A percentile compares a stretch with the other conserved stretches of the same genome.
phyloP scores from a whole-genome alignment of 2,888 invertebrate species.

The Tetragonula carbonaria region DNA sequence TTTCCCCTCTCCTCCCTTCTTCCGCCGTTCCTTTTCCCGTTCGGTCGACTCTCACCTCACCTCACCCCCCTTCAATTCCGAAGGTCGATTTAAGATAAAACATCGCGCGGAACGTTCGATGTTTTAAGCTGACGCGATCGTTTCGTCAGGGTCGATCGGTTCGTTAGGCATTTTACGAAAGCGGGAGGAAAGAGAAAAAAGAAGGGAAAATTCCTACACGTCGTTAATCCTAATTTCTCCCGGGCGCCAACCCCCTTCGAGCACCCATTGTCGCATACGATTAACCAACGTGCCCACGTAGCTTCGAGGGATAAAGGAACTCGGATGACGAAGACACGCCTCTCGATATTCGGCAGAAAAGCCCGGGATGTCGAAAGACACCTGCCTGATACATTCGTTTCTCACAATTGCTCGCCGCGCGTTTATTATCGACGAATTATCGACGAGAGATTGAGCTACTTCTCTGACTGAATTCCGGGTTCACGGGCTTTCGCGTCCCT shows the following conservation, averaged over 20 bases:
- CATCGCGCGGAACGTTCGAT: slow-evolving; percentile 42
- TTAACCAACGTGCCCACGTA: not conserved
- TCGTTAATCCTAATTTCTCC: slow-evolving; percentile 1
- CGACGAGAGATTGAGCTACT: too few species aligned
- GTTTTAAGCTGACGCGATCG: slow-evolving; percentile 49
- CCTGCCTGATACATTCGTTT: too few species aligned
- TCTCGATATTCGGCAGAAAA: too few species aligned
- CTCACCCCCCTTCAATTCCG: not conserved
- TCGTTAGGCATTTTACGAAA: slow-evolving; percentile 42
- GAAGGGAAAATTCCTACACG: slow-evolving; percentile 1
- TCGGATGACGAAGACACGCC: not conserved
- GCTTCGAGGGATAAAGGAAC: not conserved
- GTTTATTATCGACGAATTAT: too few species aligned
- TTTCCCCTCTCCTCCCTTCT: too few species aligned
- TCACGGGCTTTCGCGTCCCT: not conserved
- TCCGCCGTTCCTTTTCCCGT: not conserved
- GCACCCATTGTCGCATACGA: slow-evolving; percentile 14
- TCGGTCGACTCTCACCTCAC: too few species aligned
- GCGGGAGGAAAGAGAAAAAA: too few species aligned
- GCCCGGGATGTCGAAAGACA: too few species aligned
- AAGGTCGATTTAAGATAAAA: slow-evolving; percentile 52
- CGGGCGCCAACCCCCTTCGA: not conserved
- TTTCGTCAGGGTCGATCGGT: slow-evolving; percentile 28
- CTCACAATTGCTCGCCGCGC: not conserved
- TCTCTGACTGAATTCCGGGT: too few species aligned